Base-by-base conservation (phyloP, 1,140 invertebrate genomes). In the Cydia amplana region DNA sequence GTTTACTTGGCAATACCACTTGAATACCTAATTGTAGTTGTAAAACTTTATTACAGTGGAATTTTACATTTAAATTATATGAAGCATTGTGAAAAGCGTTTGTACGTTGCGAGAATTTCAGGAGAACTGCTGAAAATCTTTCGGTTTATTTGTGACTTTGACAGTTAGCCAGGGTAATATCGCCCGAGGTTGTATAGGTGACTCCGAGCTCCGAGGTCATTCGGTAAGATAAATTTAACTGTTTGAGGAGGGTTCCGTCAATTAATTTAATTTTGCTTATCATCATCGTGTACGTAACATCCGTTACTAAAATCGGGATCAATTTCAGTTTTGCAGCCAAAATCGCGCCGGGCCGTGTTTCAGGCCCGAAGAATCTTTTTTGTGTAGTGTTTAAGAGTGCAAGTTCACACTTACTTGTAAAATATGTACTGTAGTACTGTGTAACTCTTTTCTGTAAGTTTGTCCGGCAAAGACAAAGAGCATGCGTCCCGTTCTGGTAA, bases 11-110 rank as follows among this genome's bases (percentile, higher is more conserved):
- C 32, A 36, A 18, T 36, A 70, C 43, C 20, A 23, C 55, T 36
- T 70, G 18, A 70, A 70, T 70, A 70, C 65, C 65, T 70, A 70
- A 70, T 70, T 70, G 65, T 40, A 60, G 20, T 23, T 40, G 65
- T 70, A 70, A 70, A 70, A 70, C 36, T 67, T 73, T 77, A 82
- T 85, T 80, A 74, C 76, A 84, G 81, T 85, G 87, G 85, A 89
- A 87, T 84, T 86, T 85, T 86, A 87, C 83, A 60, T 36, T 32
- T 70, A 4, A 36, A 36, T 43, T 18, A 36, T 49, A 46, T n/a
- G n/a, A n/a, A n/a, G 18, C 36, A 7, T 70, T 36, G 65, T 23
- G 65, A 36, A 25, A 64, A n/a, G 28, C 64, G 32, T 70, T 60
- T 23, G 65, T 1, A 23, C 32, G 32, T 18, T 28, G 32, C 65